Base-by-base conservation (phyloP, 2,113 vertebrate species). In the Cricetomys ansorgei region DNA sequence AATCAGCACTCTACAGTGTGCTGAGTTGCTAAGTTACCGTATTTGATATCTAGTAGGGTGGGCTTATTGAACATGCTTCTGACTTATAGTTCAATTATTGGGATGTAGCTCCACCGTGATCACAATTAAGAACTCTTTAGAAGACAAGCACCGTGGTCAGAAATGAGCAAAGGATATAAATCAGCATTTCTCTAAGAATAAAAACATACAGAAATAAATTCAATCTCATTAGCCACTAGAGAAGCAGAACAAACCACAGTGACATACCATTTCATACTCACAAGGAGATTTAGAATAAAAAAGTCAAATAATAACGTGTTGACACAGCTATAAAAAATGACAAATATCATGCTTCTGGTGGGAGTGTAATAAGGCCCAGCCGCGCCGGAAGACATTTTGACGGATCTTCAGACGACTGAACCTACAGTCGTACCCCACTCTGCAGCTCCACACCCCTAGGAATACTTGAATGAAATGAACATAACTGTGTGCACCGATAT, bases 391-490 rank as follows among this genome's bases (percentile, higher is more conserved):
- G n/a, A 88, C 40, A 69, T 11, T 40, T 64, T 92, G 70, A 19
- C 4, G 55, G 13, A 69, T 94, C 37, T 21, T 69, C 87, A 93
- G 73, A 86, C 27, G 34, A 59, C 67, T 94, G 83, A 88, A 94
- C 69, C 3, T 57, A 73, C 27, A 69, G 25, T 79, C 91, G 79
- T 15, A 43, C 75, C 77, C 67, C 25, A 88, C 16, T 6, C 15
- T 84, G 21, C 43, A 79, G 27, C 34, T 91, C 50, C 13, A 64
- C 15, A 57, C 55, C 23, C 23, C 40, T 37, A 15, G 62, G 40
- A 48, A 59, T 37, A 84, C 6, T 31, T 6, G 57, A 55, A 57
- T 77, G 19, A 85, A 95, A 89, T 88, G 23, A 69, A 53, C 65
- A 70, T 70, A 25, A 50, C n/a, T n/a, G 70, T 25, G 67, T 21